Base-by-base conservation (phyloP, 1,140 invertebrate genomes). In the Anastatus disparis region DNA sequence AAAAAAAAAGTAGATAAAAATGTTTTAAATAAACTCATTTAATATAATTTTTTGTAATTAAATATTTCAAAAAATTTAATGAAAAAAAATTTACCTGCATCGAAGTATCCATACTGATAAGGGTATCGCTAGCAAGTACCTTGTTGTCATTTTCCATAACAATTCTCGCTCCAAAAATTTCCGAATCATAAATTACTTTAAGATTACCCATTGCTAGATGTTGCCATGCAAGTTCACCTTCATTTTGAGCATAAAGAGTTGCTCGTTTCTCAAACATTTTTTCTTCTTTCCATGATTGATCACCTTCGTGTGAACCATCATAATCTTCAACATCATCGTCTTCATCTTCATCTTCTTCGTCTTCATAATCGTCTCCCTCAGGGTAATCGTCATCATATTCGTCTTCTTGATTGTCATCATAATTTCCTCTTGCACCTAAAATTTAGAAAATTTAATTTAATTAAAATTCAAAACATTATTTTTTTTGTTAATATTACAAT, bases 101-200 rank as follows among this genome's bases (percentile, higher is more conserved):
- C 6, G 75, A 74, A 2, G 83, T 86, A 64, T 89, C 84, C 29
- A 82, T 80, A 53, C 81, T 82, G 65, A 89, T 88, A 17, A 88
- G 69, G 50, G 88, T 87, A 40, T 87, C 86, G 66, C 87, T 87
- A 1, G 87, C 50, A 13, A 79, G 64, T n/a, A 84, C 76, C 40
- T 77, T 76, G 13, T 85, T 71, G 29, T 87, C 85, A 3, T 76
- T 74, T 38, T 78, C 78, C 17, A 89, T 75, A n/a, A 79, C 62
- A 26, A 90, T 86, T 26, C 80, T 81, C 10, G 83, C 80, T 1
- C 84, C 86, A 72, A 78, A 87, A 4, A 87, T 77, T 17, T 87
- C 82, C n/a, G 86, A 84, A 77, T 90, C 87, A 62, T 87, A 89
- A n/a, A 83, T 22, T 13, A 89, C 84, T 38, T 82, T 81, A 1